Percentiles rank a stretch among this genome's conserved stretches.
Evolutionary conservation across 2,113 vertebrate genomes (phyloP).

Genomic region (Narcine bancroftii): DNA sequence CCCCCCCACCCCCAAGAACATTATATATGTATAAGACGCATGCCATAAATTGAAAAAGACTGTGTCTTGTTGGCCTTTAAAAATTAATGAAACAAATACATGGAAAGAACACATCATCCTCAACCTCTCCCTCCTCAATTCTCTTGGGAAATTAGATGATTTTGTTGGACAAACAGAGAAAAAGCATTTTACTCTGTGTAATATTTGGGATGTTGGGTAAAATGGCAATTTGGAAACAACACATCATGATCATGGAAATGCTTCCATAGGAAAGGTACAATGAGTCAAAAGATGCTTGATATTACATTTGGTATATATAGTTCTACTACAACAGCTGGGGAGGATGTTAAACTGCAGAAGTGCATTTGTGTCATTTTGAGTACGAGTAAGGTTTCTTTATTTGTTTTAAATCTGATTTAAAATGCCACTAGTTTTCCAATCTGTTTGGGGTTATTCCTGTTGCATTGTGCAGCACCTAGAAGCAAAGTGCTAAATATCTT

Average conservation of each 20-base stretch:
- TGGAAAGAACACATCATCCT: background rate
- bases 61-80: background rate
- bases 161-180: too few species aligned
- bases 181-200: background rate
- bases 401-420: background rate
- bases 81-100: background rate
- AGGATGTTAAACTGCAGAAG: background rate
- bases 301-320: constrained; percentile 1
- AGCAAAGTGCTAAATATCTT: background rate
- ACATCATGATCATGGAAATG: background rate
- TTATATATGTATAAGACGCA: background rate
- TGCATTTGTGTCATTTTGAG: background rate
- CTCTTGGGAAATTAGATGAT: background rate
- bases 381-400: background rate
- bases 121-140: background rate
- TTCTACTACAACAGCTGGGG: background rate
- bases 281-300: background rate
- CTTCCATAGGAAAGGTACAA: background rate
- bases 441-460: background rate
- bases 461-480: background rate
- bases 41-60: background rate
- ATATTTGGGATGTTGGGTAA: background rate
- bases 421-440: background rate
- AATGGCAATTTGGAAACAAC: background rate
- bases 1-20: background rate